Evolutionary conservation across 2,888 invertebrate genomes (phyloP).

Genomic region (Ceratothoa steindachneri): DNA sequence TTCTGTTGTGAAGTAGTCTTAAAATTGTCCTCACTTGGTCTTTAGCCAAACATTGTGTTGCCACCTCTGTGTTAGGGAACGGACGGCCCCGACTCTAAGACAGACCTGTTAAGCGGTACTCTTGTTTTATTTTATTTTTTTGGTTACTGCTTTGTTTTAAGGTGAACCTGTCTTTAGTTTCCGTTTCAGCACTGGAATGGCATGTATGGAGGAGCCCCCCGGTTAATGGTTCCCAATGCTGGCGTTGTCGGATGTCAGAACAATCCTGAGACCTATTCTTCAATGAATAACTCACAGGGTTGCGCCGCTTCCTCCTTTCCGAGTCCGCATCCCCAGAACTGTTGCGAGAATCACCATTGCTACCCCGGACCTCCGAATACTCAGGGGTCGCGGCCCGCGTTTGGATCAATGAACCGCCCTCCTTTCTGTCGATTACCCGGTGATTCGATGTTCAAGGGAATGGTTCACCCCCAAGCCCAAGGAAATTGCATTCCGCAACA

Average conservation of each 20-base stretch:
- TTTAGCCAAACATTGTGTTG: too few species aligned
- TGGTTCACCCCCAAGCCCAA: not conserved
- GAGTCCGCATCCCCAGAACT: not conserved
- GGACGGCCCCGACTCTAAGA: too few species aligned
- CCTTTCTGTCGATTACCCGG: not conserved
- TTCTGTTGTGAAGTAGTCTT: too few species aligned
- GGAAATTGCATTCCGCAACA: not conserved
- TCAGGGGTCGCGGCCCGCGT: not conserved
- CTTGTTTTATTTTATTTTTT: too few species aligned
- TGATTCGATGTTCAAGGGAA: not conserved
- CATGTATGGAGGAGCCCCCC: not conserved
- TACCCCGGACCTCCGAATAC: not conserved
- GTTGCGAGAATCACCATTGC: conserved; percentile 1
- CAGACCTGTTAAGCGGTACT: too few species aligned
- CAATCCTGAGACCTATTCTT: not conserved
- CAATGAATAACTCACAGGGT: not conserved
- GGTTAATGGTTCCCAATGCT: not conserved
- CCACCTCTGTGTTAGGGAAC: too few species aligned
- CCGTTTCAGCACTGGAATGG: conserved; percentile 3
- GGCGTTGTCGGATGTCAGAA: not conserved
- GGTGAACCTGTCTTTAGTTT: conserved; percentile 6
- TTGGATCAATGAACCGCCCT: conserved; percentile 2
- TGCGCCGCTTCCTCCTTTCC: not conserved
- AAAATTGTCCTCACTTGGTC: too few species aligned
- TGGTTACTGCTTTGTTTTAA: too few species aligned